Conservation (phyloP, 1,140 invertebrate species). For the Zaprionus africanus region DNA sequence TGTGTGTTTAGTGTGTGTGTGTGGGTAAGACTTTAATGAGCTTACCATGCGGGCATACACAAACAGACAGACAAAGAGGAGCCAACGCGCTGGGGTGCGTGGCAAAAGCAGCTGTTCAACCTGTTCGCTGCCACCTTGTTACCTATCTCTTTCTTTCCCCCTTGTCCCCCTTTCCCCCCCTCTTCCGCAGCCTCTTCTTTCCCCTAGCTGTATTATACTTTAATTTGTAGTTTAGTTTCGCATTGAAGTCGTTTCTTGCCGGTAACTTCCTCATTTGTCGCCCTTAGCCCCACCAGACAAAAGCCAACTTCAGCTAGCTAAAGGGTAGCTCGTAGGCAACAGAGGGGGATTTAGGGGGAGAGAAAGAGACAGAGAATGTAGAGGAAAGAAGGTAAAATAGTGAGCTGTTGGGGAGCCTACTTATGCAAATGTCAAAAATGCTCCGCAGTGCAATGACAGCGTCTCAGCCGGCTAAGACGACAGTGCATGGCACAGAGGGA, state of each 20-base stretch:
- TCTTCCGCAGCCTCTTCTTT: not conserved
- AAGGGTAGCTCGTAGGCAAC: not conserved
- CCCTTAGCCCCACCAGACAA: conserved; percentile 35
- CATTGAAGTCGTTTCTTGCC: conserved; percentile 43
- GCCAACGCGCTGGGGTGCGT: not conserved
- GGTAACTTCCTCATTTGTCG: conserved; percentile 57
- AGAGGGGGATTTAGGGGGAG: not conserved
- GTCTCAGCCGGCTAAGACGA: conserved; percentile 11
- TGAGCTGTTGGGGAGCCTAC: conserved; percentile 32
- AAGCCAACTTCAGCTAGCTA: conserved; percentile 18
- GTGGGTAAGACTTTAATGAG: conserved; percentile 52
- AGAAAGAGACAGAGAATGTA: not conserved
- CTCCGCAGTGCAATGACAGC: conserved; percentile 58
- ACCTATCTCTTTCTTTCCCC: not conserved
- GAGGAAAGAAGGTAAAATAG: not conserved
- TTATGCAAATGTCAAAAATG: conserved; percentile 64
- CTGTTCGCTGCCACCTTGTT: not conserved
- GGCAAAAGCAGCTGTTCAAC: conserved; percentile 2
- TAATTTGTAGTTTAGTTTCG: conserved; percentile 46
- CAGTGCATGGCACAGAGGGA: not conserved
- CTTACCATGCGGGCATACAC: conserved; percentile 48
- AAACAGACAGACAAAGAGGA: conserved; percentile 5
- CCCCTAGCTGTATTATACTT: conserved; percentile 29
- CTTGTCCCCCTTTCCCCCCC: not conserved
- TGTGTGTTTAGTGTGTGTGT: conserved; percentile 20